These are phyloP conservation scores for Cranoglanis bouderius DNA, from an alignment of 2,113 vertebrate genomes.

Conservation along the genomic window DNA sequence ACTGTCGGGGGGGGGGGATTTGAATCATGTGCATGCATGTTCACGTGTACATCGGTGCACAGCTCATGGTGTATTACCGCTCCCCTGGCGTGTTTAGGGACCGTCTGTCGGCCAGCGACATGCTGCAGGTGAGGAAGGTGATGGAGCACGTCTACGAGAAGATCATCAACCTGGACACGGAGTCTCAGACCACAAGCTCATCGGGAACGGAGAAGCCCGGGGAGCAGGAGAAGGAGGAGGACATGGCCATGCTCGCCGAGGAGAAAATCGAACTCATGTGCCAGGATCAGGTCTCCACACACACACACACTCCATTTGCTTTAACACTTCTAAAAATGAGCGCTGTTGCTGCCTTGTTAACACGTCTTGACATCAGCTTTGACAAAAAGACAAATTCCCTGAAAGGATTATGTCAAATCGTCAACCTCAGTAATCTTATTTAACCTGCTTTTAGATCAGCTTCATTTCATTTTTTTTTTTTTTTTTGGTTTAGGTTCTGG, in stretches of 20 bases:
- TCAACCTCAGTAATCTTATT: not conserved
- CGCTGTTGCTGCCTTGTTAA: too few species aligned
- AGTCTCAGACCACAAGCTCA: slow-evolving; percentile 93
- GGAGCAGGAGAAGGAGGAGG: slow-evolving; percentile 97
- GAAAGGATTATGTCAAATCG: too few species aligned
- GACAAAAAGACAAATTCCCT: too few species aligned
- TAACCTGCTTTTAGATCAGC: not conserved
- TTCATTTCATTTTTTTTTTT: not conserved
- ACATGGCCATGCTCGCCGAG: slow-evolving; percentile 93
- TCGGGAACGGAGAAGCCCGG: slow-evolving; percentile 94
- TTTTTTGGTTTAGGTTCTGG: slow-evolving; percentile 82
- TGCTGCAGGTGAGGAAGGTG: slow-evolving; percentile 98
- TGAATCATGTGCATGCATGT: too few species aligned
- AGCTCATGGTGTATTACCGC: too few species aligned
- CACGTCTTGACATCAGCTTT: too few species aligned
- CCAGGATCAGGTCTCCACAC: slow-evolving; percentile 88
- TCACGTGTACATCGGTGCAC: not conserved
- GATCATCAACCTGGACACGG: slow-evolving; percentile 96
- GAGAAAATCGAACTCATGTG: slow-evolving; percentile 98
- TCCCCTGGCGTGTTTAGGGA: slow-evolving; percentile 74
- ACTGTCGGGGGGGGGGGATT: not conserved
- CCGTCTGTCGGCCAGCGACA: slow-evolving; percentile 94
- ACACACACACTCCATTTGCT: slow-evolving; percentile 51
- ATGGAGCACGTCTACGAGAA: slow-evolving; percentile 99
- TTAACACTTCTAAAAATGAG: not conserved